Conservation (phyloP, 2,797 vertebrate species). For the Manis crassicaudata region DNA sequence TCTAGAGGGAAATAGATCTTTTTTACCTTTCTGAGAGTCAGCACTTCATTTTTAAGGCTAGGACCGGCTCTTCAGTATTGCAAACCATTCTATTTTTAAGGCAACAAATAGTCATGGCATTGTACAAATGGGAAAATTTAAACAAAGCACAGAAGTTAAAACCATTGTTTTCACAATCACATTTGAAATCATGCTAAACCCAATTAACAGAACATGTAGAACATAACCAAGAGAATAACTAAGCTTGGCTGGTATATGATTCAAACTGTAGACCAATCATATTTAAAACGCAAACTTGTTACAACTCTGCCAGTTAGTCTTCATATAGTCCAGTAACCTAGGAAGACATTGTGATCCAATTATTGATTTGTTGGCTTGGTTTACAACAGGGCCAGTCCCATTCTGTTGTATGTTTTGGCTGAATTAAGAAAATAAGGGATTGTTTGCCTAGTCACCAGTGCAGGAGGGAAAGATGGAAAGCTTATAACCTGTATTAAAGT, state of each 20-base stretch:
- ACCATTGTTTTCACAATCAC: conserved; percentile 50
- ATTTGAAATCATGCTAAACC: conserved; percentile 68
- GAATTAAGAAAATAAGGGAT: neutral
- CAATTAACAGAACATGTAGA: conserved; percentile 12
- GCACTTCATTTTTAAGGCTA: conserved; percentile 57
- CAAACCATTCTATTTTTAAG: conserved; percentile 67
- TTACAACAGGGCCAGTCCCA: neutral
- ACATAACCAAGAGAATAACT: neutral
- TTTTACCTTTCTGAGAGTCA: conserved; percentile 60
- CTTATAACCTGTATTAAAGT: conserved; percentile 54
- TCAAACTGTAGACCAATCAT: conserved; percentile 48
- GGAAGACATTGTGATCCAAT: neutral
- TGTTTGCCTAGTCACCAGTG: conserved; percentile 7
- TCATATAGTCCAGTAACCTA: neutral
- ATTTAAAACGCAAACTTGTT: conserved; percentile 28
- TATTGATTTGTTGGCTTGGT: conserved; percentile 20
- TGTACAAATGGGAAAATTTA: conserved; percentile 61
- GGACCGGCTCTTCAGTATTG: conserved; percentile 66
- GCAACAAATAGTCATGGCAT: conserved; percentile 62
- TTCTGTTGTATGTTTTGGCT: neutral
- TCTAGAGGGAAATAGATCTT: conserved; percentile 68
- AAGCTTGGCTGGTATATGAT: neutral
- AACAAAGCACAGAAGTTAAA: conserved; percentile 59
- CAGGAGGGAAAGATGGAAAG: conserved; percentile 46
- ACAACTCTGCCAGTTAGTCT: conserved; percentile 14